These are phyloP conservation scores for Agelastica alni DNA, from an alignment of 2,888 invertebrate genomes.

Conservation along the genomic window DNA sequence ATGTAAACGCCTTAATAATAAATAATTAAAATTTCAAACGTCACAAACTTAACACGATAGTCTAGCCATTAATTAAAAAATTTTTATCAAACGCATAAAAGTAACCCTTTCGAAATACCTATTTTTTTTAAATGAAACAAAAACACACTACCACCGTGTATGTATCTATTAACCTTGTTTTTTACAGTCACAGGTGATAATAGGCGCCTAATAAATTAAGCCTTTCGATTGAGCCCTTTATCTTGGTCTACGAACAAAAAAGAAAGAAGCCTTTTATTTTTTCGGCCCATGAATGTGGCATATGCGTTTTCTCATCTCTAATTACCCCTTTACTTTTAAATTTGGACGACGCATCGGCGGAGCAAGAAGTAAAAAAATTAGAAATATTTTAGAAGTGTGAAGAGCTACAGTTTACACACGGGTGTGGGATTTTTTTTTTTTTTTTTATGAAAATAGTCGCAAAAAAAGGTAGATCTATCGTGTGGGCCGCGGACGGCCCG, in stretches of 20 bases:
- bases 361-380: neutral
- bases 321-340: neutral
- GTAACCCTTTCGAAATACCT: neutral
- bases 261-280: neutral
- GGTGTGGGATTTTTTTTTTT: too few species aligned
- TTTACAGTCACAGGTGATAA: slow-evolving; percentile 18
- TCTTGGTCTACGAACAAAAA: slow-evolving; percentile 6
- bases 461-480: too few species aligned
- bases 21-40: too few species aligned
- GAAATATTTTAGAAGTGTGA: too few species aligned
- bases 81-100: neutral
- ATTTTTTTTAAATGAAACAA: neutral
- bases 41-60: too few species aligned
- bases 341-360: neutral
- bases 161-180: slow-evolving; percentile 12
- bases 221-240: slow-evolving; percentile 8
- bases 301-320: slow-evolving; percentile 11
- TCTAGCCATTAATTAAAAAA: too few species aligned
- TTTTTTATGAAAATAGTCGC: too few species aligned
- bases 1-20: too few species aligned
- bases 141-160: neutral
- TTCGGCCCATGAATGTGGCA: slow-evolving; percentile 1
- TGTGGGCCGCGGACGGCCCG: too few species aligned
- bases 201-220: slow-evolving; percentile 16
- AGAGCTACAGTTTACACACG: too few species aligned